These are phyloP conservation scores for Microcaecilia unicolor DNA, from an alignment of 2,797 vertebrate species.

Conservation along the genomic window DNA sequence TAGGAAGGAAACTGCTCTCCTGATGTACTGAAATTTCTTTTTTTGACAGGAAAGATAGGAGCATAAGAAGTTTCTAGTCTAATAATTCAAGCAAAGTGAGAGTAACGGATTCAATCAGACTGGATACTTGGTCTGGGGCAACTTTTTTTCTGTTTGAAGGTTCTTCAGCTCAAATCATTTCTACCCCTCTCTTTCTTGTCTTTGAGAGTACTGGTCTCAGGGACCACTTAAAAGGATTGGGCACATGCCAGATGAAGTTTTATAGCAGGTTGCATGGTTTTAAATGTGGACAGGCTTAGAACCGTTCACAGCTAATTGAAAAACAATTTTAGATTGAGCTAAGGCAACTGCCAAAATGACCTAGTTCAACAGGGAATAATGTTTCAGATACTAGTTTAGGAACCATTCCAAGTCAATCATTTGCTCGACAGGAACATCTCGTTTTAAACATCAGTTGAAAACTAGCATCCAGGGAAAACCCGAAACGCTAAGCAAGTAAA, in stretches of 20 bases:
- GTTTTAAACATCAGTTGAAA: conserved; percentile 19
- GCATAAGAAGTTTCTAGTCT: not conserved
- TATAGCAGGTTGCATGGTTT: conserved; percentile 4
- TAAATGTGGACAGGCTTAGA: conserved; percentile 5
- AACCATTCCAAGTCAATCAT: rapidly evolving
- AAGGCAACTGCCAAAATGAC: conserved; percentile 6
- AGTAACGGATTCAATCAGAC: no score
- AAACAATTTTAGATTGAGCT: conserved; percentile 5
- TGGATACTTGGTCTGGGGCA: not conserved
- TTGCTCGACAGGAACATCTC: conserved; percentile 11
- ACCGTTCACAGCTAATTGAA: conserved; percentile 20
- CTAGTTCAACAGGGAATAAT: not conserved
- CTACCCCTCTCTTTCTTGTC: not conserved
- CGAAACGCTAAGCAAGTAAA: no score
- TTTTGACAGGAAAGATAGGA: not conserved
- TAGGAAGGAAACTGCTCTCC: no score
- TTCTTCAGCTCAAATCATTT: conserved; percentile 4
- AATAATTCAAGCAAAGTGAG: no score
- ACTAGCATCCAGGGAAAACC: not conserved
- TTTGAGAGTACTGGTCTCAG: conserved; percentile 8
- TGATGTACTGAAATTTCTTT: not conserved
- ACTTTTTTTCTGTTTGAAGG: not conserved
- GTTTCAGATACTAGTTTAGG: conserved; percentile 10
- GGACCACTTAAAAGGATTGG: not conserved
- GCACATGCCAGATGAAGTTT: no score